A percentile compares a stretch with the other conserved stretches of the same genome.
These are phyloP conservation scores for human (Homo sapiens) DNA, from an alignment of 2,113 vertebrate genomes.

Conservation along the genomic window DNA sequence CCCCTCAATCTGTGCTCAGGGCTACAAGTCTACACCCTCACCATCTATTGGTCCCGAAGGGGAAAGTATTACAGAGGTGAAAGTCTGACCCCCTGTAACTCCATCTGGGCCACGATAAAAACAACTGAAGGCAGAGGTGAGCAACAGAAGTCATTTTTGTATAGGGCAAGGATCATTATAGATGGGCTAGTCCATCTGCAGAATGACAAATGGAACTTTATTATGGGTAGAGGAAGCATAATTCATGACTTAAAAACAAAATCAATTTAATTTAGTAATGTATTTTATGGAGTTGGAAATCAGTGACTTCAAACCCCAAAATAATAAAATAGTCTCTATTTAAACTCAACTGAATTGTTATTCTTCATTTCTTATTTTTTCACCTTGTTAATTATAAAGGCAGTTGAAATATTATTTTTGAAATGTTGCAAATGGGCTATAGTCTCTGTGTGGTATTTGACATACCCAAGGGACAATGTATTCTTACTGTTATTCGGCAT, in stretches of 20 bases:
- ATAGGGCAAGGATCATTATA: neutral
- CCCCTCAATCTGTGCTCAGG: neutral
- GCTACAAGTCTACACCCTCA: neutral
- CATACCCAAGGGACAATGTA: neutral
- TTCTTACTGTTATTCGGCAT: neutral
- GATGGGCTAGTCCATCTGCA: neutral
- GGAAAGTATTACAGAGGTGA: neutral
- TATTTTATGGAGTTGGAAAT: slow-evolving; percentile 44
- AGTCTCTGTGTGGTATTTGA: neutral
- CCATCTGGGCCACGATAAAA: neutral
- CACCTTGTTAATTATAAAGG: slow-evolving; percentile 43
- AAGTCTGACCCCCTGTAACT: neutral
- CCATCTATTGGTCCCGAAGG: neutral
- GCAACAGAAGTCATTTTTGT: neutral
- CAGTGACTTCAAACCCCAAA: slow-evolving; percentile 50
- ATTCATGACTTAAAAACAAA: slow-evolving; percentile 53
- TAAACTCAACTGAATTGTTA: slow-evolving; percentile 12
- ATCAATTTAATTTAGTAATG: slow-evolving; percentile 53
- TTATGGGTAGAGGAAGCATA: neutral
- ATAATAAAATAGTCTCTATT: slow-evolving; percentile 53
- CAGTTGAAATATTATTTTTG: slow-evolving; percentile 41
- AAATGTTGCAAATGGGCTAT: slow-evolving; percentile 35
- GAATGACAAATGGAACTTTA: neutral
- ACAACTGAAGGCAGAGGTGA: neutral
- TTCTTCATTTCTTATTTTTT: slow-evolving; percentile 33